phyloP scores from a whole-genome alignment of 2,888 invertebrate species.

The Cephus spinipes region DNA sequence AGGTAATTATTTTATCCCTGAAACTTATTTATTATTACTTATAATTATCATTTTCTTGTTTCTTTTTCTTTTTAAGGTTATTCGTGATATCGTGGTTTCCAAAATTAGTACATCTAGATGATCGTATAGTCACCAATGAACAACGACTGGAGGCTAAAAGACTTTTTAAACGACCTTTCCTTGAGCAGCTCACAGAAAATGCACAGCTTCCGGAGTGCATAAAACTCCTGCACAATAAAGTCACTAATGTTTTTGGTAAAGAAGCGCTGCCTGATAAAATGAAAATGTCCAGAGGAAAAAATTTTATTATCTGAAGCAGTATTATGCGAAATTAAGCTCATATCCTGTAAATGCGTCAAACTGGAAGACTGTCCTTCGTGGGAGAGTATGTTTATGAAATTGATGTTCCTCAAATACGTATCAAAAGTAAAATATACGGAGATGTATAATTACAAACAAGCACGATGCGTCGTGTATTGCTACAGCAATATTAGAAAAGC shows the following conservation, averaged over 20 bases:
- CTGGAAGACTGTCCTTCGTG: not conserved
- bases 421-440: too few relatives aligned
- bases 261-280: constrained; percentile 41
- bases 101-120: constrained; percentile 77
- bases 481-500: too few relatives aligned
- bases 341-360: not conserved
- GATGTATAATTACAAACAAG: not conserved
- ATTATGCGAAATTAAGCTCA: constrained; percentile 28
- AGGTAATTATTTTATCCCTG: constrained; percentile 68
- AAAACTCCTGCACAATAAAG: constrained; percentile 52
- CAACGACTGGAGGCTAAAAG: constrained; percentile 74
- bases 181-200: constrained; percentile 67
- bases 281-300: constrained; percentile 32
- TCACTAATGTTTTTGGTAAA: constrained; percentile 48
- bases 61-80: constrained; percentile 69
- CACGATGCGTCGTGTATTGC: too few relatives aligned
- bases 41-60: constrained; percentile 11
- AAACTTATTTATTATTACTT: not conserved
- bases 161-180: constrained; percentile 73
- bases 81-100: constrained; percentile 82
- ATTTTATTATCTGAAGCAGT: constrained; percentile 37
- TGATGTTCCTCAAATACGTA: not conserved
- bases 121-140: constrained; percentile 75
- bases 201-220: constrained; percentile 57
- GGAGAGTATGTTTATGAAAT: not conserved